phyloP scores from a whole-genome alignment of 1,140 invertebrate species.

The Holotrichia oblita region DNA sequence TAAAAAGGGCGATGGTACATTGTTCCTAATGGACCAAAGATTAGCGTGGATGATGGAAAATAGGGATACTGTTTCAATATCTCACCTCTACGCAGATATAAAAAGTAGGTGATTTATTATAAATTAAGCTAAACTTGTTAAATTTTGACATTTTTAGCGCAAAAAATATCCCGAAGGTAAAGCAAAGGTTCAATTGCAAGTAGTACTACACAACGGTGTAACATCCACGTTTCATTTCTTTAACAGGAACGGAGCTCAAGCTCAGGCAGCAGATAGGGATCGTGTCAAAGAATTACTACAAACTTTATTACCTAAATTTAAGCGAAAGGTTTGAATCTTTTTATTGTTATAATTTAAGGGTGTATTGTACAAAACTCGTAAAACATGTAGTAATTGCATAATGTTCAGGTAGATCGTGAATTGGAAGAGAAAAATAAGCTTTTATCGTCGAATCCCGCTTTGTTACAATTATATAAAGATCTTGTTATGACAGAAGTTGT shows the following conservation, averaged over 20 bases:
- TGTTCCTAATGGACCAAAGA: constrained; percentile 95
- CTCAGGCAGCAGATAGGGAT: constrained; percentile 91
- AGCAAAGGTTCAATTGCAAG: constrained; percentile 98
- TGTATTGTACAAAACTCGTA: background rate
- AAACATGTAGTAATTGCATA: background rate
- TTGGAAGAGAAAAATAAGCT: constrained; percentile 88
- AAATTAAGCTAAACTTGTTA: background rate
- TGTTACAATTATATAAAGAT: constrained; percentile 90
- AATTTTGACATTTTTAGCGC: constrained; percentile 71
- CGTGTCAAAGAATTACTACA: constrained; percentile 93
- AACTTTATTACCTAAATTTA: constrained; percentile 93
- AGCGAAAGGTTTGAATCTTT: constrained; percentile 72
- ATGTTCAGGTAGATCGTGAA: constrained; percentile 81
- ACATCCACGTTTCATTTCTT: constrained; percentile 98
- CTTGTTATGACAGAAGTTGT: constrained; percentile 94
- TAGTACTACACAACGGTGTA: constrained; percentile 92
- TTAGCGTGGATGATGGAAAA: constrained; percentile 96
- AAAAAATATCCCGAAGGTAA: constrained; percentile 99
- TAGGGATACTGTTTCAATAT: constrained; percentile 88
- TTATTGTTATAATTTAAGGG: constrained; percentile 27
- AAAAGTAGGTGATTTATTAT: constrained; percentile 75
- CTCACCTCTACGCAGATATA: constrained; percentile 94
- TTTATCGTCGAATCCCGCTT: constrained; percentile 82
- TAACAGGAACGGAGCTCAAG: constrained; percentile 82
- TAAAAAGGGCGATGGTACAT: constrained; percentile 95